Conservation (phyloP, 1,140 invertebrate species). For the Neodiprion virginianus region DNA sequence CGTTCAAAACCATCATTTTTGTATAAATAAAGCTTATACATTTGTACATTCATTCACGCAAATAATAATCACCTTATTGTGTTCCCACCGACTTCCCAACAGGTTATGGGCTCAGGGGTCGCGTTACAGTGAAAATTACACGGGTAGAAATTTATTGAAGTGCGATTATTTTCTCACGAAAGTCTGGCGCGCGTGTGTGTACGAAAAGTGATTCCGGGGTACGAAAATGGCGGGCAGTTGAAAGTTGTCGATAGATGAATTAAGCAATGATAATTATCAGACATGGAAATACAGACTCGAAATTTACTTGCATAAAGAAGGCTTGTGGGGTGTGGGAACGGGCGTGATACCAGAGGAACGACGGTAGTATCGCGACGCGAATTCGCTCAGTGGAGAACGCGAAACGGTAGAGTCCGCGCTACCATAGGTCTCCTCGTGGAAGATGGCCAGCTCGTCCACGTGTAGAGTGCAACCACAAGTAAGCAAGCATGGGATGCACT, state of each 20-base stretch:
- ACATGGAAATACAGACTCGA: slow-evolving; percentile 26
- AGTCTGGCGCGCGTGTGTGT: too few relatives aligned
- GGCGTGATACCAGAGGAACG: not conserved
- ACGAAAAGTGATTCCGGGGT: too few relatives aligned
- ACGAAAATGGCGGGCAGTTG: too few relatives aligned
- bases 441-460: slow-evolving; percentile 29
- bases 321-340: slow-evolving; percentile 9
- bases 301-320: slow-evolving; percentile 24
- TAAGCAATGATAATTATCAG: slow-evolving; percentile 17
- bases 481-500: slow-evolving; percentile 28
- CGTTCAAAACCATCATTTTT: too few relatives aligned
- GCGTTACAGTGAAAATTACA: too few relatives aligned
- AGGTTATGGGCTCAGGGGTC: too few relatives aligned
- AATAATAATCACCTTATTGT: too few relatives aligned
- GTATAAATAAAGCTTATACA: too few relatives aligned
- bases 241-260: not conserved
- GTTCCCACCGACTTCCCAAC: too few relatives aligned
- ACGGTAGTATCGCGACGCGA: not conserved
- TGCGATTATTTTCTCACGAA: too few relatives aligned
- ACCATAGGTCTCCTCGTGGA: slow-evolving; percentile 33
- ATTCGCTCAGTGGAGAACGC: slow-evolving; percentile 20
- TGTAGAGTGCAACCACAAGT: slow-evolving; percentile 23
- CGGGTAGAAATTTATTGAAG: too few relatives aligned
- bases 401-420: slow-evolving; percentile 27
- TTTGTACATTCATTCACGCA: too few relatives aligned